These are phyloP conservation scores for Herpailurus yagouaroundi DNA, from an alignment of 2,113 vertebrate genomes.

Conservation along the genomic window DNA sequence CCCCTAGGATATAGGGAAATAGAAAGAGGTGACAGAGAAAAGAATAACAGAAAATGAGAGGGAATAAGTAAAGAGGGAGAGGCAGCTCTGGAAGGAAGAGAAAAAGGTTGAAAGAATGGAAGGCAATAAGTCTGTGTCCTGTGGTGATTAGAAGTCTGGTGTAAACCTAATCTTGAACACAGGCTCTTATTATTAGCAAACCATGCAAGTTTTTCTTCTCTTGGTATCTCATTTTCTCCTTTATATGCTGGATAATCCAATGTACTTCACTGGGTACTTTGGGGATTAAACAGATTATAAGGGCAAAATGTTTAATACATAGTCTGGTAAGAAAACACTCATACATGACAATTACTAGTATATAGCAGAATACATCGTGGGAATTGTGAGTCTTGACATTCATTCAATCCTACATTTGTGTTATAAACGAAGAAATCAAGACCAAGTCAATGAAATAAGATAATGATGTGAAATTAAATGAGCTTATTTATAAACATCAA, in stretches of 20 bases:
- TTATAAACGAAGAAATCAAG: background rate
- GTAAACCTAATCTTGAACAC: background rate
- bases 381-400: background rate
- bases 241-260: background rate
- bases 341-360: background rate
- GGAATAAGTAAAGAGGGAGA: background rate
- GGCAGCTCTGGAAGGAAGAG: background rate
- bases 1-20: background rate
- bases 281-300: background rate
- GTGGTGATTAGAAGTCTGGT: background rate
- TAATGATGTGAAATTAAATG: background rate
- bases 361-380: background rate
- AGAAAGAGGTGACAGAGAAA: background rate
- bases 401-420: background rate
- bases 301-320: background rate
- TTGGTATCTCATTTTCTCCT: background rate
- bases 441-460: background rate
- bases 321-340: background rate
- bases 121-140: accelerated
- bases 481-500: background rate
- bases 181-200: background rate
- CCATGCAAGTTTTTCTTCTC: background rate
- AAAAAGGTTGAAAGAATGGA: background rate
- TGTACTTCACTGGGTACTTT: background rate
- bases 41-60: background rate